A percentile compares a stretch with the other conserved stretches of the same genome.
Conservation (phyloP, 2,888 invertebrate species). For the Oithona nana region DNA sequence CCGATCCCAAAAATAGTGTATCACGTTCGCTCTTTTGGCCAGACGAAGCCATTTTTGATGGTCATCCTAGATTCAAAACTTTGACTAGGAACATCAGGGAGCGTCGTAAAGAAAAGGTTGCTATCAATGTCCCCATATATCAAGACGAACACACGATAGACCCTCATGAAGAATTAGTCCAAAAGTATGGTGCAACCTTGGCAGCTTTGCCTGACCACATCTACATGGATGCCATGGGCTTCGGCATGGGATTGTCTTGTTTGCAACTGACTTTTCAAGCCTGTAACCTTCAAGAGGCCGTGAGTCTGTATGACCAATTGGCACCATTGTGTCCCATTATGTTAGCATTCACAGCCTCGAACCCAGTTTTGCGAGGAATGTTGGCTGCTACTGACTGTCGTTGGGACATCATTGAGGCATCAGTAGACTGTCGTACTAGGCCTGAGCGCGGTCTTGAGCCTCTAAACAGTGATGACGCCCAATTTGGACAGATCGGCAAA, state of each 20-base stretch:
- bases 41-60: conserved; percentile 75
- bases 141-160: conserved; percentile 65
- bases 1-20: conserved; percentile 49
- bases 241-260: conserved; percentile 98
- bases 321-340: conserved; percentile 92
- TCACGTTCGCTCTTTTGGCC: conserved; percentile 72
- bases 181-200: conserved; percentile 41
- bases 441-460: conserved; percentile 67
- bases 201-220: conserved; percentile 65
- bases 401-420: conserved; percentile 89
- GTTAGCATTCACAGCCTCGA: conserved; percentile 89
- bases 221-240: conserved; percentile 98
- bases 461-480: conserved; percentile 39
- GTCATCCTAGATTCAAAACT: conserved; percentile 89
- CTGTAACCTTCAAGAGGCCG: conserved; percentile 84
- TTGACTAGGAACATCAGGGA: conserved; percentile 78
- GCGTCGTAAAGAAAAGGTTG: conserved; percentile 80
- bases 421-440: conserved; percentile 81
- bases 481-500: conserved; percentile 57
- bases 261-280: conserved; percentile 85
- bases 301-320: conserved; percentile 87
- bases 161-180: conserved; percentile 42
- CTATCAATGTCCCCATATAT: conserved; percentile 82
- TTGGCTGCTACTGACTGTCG: conserved; percentile 83
- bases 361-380: conserved; percentile 58